Evolutionary conservation across 2,888 invertebrate genomes (phyloP), one percentile per base, ranked within the genome.

Genomic region (Apamea epomidion): DNA sequence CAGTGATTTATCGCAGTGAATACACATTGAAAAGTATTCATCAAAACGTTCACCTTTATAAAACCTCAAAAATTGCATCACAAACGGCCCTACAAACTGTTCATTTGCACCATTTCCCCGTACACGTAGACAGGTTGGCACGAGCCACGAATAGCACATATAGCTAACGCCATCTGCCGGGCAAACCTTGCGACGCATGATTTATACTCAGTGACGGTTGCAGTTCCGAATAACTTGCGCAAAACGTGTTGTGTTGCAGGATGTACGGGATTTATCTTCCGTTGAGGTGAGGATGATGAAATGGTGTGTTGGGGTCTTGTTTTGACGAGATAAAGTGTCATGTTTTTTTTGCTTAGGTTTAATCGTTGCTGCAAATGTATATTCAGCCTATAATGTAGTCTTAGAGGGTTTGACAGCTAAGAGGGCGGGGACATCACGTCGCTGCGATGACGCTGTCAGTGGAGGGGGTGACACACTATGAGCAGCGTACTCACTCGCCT

Each of bases 151-250:
- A 92, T 92, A 90, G 91, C 87, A 87, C 86, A 62, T 77, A 85
- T 69, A 80, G 71, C 84, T 62, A 85, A 65, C 75, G 82, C 87
- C 87, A 87, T 87, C 89, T 87, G 83, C 83, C 85, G 78, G 75
- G 86, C 84, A 91, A 90, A 92, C 91, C 90, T 90, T 88, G 88
- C 86, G 82, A 83, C 70, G 64, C 75, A 87, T 92, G 91, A 92
- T 92, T 91, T 91, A 91, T 86, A 83, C 70, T 74, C 78, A 45
- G 81, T 81, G 74, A 84, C 68, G 71, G 60, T 80, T 86, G 78
- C 83, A 82, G 82, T 81, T 69, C 21, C 65, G 60, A 87, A 89
- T 88, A 87, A 88, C 83, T 86, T 76, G 74, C 70, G 76, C 76
- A 73, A 71, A 81, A 85, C 78, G 77, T 76, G 83, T 42, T 29